Conservation (phyloP, 1,140 invertebrate species). For the Euwallacea similis region DNA sequence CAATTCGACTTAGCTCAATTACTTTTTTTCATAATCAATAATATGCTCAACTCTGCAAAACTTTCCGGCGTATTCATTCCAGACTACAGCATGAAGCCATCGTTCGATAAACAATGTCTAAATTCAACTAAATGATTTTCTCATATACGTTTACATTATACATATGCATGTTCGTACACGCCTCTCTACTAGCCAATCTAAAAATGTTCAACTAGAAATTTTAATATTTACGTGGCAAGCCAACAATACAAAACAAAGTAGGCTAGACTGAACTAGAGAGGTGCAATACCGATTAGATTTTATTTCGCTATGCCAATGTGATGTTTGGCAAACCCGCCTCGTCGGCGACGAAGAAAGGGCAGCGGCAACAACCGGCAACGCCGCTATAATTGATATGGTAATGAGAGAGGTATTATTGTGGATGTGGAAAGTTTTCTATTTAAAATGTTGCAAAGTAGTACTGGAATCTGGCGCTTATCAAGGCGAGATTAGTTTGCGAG, state of each 20-base stretch:
- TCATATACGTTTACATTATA: neutral
- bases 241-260: slow-evolving; percentile 26
- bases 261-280: slow-evolving; percentile 14
- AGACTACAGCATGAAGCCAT: neutral
- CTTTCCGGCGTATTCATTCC: neutral
- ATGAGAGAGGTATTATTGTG: slow-evolving; percentile 23
- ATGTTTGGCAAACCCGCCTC: slow-evolving; percentile 31
- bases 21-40: too few species aligned
- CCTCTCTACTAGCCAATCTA: slow-evolving; percentile 33
- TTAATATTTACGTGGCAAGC: slow-evolving; percentile 33
- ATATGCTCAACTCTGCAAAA: too few species aligned
- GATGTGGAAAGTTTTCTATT: slow-evolving; percentile 21
- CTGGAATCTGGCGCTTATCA: neutral
- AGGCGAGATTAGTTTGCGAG: neutral
- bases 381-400: slow-evolving; percentile 31
- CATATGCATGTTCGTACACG: neutral
- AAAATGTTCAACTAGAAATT: slow-evolving; percentile 36
- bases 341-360: slow-evolving; percentile 23
- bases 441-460: slow-evolving; percentile 1
- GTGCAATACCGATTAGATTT: slow-evolving; percentile 35
- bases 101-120: neutral
- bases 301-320: slow-evolving; percentile 22
- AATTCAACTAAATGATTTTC: neutral
- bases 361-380: slow-evolving; percentile 7
- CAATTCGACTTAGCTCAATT: too few species aligned